These are phyloP conservation scores for Aricia artaxerxes DNA, from an alignment of 2,888 invertebrate species.

Conservation along the genomic window DNA sequence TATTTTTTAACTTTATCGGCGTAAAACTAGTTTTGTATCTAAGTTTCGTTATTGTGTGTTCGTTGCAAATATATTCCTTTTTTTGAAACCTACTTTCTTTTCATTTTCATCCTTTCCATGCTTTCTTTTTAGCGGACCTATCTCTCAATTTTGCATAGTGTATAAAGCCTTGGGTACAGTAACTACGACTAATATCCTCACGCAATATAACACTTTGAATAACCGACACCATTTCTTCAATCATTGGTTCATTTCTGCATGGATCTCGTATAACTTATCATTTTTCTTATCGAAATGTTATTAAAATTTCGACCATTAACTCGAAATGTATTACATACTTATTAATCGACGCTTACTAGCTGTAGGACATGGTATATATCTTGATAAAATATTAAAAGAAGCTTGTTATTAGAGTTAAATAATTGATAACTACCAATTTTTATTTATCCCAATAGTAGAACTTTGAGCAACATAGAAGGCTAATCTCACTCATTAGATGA, in stretches of 20 bases:
- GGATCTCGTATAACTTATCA: constrained; percentile 68
- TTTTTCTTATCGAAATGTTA: constrained; percentile 53
- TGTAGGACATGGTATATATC: constrained; percentile 20
- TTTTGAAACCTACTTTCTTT: constrained; percentile 75
- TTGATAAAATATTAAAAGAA: constrained; percentile 57
- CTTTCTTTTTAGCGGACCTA: constrained; percentile 75
- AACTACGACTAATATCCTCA: constrained; percentile 60
- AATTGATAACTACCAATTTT: constrained; percentile 18
- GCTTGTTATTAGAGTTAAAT: constrained; percentile 72
- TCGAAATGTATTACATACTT: constrained; percentile 49
- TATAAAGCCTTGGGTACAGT: constrained; percentile 74
- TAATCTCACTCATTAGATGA: no score
- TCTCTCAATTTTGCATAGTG: constrained; percentile 64
- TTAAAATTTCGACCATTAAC: constrained; percentile 48
- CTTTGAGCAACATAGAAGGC: constrained; percentile 39
- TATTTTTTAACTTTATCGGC: constrained; percentile 64
- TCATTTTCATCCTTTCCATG: constrained; percentile 78
- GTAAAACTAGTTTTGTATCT: constrained; percentile 58
- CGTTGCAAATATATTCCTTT: constrained; percentile 80
- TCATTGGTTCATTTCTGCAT: constrained; percentile 79
- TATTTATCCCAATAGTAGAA: constrained; percentile 44
- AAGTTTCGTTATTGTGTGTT: constrained; percentile 77
- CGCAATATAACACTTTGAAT: constrained; percentile 59
- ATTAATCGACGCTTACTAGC: constrained; percentile 27
- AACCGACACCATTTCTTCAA: constrained; percentile 79